These are phyloP conservation scores for Paguma larvata DNA, from an alignment of 2,797 vertebrate genomes.

Conservation along the genomic window DNA sequence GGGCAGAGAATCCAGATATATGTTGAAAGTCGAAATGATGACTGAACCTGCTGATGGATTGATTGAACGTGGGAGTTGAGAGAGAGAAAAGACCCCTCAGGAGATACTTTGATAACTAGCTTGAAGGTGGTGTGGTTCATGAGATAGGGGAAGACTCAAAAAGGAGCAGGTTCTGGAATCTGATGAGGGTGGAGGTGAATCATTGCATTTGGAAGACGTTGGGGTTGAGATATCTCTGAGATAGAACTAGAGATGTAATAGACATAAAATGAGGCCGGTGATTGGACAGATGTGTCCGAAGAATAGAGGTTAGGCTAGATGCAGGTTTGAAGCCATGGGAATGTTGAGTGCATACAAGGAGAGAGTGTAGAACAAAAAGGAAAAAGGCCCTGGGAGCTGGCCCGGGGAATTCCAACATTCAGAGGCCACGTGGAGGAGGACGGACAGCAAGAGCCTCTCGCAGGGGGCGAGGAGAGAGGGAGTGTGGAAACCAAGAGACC, in stretches of 20 bases:
- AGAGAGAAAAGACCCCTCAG: not conserved
- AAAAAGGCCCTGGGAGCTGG: not conserved
- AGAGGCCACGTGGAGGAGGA: not conserved
- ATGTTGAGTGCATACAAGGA: not conserved
- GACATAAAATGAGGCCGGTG: not conserved
- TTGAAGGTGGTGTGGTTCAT: not conserved
- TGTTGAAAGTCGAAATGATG: not conserved
- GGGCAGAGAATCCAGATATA: not conserved
- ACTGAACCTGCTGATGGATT: not conserved
- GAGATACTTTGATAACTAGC: not conserved
- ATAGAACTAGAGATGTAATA: not conserved
- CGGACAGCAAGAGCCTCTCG: not conserved
- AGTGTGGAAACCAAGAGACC: not conserved
- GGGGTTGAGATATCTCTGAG: not conserved
- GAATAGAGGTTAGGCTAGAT: not conserved
- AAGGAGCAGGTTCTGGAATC: not conserved
- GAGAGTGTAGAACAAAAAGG: not conserved
- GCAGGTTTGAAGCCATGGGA: not conserved
- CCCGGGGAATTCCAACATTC: not conserved
- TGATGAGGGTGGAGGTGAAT: not conserved
- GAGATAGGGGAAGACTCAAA: not conserved
- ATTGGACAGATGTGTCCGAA: not conserved
- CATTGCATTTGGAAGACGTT: not conserved
- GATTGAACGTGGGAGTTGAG: not conserved
- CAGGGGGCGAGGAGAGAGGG: not conserved